phyloP scores from a whole-genome alignment of 1,140 invertebrate genomes.

The Nixonia krombeini region DNA sequence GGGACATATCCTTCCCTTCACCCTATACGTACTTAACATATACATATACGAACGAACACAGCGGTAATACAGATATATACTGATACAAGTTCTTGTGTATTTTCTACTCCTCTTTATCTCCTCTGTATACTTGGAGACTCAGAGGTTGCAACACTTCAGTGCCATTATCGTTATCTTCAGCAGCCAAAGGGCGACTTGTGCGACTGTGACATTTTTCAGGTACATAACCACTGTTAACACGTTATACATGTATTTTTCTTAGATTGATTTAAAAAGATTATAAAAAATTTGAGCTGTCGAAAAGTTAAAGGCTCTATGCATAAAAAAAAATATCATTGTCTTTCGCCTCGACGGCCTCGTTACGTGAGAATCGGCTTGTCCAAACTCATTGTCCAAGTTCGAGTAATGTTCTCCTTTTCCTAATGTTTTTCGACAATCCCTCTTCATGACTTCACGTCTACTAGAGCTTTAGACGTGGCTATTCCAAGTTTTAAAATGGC shows the following conservation, averaged over 20 bases:
- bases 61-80: constrained; percentile 2
- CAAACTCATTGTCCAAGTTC: constrained; percentile 40
- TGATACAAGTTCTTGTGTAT: constrained; percentile 3
- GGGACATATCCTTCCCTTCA: constrained; percentile 29
- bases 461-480: constrained; percentile 19
- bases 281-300: constrained; percentile 11
- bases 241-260: constrained; percentile 2
- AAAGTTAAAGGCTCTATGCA: constrained; percentile 17
- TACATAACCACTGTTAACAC: constrained; percentile 19
- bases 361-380: constrained; percentile 46
- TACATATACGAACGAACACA: too few species aligned
- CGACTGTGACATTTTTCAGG: constrained; percentile 44
- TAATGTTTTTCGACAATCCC: constrained; percentile 43
- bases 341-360: constrained; percentile 40
- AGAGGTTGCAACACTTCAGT: constrained; percentile 58
- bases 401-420: constrained; percentile 41
- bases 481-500: constrained; percentile 11
- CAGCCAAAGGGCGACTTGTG: constrained; percentile 35
- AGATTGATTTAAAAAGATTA: constrained; percentile 4
- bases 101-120: constrained; percentile 20
- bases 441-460: constrained; percentile 15
- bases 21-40: background rate
- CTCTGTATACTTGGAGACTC: constrained; percentile 29
- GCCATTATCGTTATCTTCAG: constrained; percentile 61
- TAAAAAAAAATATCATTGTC: constrained; percentile 36